These are phyloP conservation scores for Mamestra configurata DNA, from an alignment of 1,140 invertebrate genomes.

Conservation along the genomic window DNA sequence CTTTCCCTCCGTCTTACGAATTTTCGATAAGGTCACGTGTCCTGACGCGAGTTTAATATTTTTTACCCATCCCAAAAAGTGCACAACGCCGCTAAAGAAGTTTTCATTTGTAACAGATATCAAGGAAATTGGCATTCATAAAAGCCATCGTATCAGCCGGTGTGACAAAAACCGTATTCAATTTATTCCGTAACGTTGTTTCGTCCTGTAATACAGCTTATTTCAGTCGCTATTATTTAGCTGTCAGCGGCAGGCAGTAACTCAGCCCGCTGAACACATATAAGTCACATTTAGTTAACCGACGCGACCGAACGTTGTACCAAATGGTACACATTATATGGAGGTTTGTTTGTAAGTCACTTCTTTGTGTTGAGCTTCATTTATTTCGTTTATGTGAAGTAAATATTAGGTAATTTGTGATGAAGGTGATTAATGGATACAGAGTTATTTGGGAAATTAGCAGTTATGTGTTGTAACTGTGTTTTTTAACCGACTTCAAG, in stretches of 20 bases:
- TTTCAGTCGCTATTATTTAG: slow-evolving; percentile 31
- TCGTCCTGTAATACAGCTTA: slow-evolving; percentile 21
- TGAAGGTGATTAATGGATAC: neutral
- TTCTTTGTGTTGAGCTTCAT: slow-evolving; percentile 23
- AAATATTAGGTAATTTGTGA: slow-evolving; percentile 24
- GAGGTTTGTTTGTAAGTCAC: neutral
- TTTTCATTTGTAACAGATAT: too few relatives aligned
- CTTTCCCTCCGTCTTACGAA: too few relatives aligned
- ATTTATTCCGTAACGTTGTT: slow-evolving; percentile 13
- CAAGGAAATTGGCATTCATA: neutral
- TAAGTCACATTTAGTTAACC: slow-evolving; percentile 29
- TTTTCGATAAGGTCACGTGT: too few relatives aligned
- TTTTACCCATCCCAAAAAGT: too few relatives aligned
- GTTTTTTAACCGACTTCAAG: too few relatives aligned
- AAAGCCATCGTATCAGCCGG: neutral
- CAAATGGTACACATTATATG: slow-evolving; percentile 26
- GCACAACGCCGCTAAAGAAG: too few relatives aligned
- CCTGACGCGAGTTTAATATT: too few relatives aligned
- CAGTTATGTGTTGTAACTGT: too few relatives aligned
- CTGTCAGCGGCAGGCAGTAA: slow-evolving; percentile 37
- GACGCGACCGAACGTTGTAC: slow-evolving; percentile 12
- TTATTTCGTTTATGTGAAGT: neutral
- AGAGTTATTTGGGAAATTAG: neutral
- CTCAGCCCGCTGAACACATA: slow-evolving; percentile 37
- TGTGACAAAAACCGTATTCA: slow-evolving; percentile 15